Base-by-base conservation (phyloP, 2,113 vertebrate species). In the Poecilia latipinna region DNA sequence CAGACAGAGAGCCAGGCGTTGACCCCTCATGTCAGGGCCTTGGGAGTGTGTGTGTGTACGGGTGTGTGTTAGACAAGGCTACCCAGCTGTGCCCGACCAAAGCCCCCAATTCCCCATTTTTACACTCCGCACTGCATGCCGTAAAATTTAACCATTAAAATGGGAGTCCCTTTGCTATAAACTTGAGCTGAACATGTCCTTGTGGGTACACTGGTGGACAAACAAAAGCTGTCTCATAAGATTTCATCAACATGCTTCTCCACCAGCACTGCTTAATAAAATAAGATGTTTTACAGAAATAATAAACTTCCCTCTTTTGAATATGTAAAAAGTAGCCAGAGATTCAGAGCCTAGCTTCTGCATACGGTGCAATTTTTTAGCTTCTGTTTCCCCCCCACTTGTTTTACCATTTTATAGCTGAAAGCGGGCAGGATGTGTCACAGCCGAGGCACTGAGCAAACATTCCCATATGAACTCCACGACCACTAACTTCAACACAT, bases 1-100 rank as follows among this genome's bases (percentile, higher is more conserved):
- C 82, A 96, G 94, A 95, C 91, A 89, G 92, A 91, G 94, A 92
- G 93, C 93, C 92, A 93, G 79, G 81, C 63, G 65, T 71, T 94
- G 91, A 95, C 91, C 93, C 94, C 93, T 80, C 79, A 68, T 88
- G 82, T 92, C 83, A 82, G 78, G 86, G 89, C 90, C 91, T 83
- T 10, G 22, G 22, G 48, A 24, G 48, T 19, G 22, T 2, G 48
- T 44, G 48, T 44, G 24, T 4, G 39, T 12, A 12, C 12, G 39
- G 39, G 39, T 3, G 39, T 86, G 89, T 92, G 91, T 86, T 91
- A 93, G 92, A 91, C 88, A 71, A 85, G 90, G 88, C 88, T 91
- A 82, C 88, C 93, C 93, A 94, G 94, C 93, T 94, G 93, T 91
- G 88, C 82, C 88, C 80, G 84, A 77, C 68, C 74, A 78, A 86